Percentiles rank a stretch among this genome's conserved stretches.
Conservation (phyloP, 2,797 vertebrate species). For the Podarcis siculus region DNA sequence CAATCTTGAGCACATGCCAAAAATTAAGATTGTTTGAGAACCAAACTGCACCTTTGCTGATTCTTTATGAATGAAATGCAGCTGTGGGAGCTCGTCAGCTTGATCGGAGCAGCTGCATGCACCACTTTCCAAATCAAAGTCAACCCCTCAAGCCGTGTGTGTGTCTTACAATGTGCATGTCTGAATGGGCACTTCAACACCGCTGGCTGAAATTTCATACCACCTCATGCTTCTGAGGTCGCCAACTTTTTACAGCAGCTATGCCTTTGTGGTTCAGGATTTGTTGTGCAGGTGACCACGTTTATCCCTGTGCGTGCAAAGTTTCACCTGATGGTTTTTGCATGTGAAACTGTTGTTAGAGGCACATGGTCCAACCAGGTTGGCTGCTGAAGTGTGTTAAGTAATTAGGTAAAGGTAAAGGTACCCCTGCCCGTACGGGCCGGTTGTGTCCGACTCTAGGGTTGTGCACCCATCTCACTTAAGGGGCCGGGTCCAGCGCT, state of each 20-base stretch:
- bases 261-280: no score
- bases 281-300: not conserved
- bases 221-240: not conserved
- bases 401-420: no score
- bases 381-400: not conserved
- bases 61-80: not conserved
- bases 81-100: not conserved
- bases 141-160: not conserved
- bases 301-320: not conserved
- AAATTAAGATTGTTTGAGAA: not conserved
- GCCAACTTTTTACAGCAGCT: not conserved
- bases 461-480: no score
- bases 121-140: not conserved
- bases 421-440: no score
- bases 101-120: not conserved
- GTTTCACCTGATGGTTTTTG: not conserved
- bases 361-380: not conserved
- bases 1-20: not conserved
- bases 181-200: not conserved
- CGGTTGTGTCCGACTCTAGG: no score
- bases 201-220: not conserved
- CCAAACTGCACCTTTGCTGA: not conserved
- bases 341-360: not conserved
- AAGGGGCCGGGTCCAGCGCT: no score
- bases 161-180: not conserved